phyloP scores from a whole-genome alignment of 23 tunicate genomes.

The Trididemnum nubilum region DNA sequence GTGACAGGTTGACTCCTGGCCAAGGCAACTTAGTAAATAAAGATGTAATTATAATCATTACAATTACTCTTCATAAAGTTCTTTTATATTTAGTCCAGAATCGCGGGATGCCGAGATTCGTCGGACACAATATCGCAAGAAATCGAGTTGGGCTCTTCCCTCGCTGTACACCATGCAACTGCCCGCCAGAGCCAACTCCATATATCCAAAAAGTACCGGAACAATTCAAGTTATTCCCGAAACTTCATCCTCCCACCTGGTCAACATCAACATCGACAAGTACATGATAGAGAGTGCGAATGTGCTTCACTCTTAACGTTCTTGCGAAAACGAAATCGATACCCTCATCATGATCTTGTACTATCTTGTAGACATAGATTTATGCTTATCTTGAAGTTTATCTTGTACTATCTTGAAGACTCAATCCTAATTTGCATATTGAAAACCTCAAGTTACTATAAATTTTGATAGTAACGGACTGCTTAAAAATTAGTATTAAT shows the following conservation, averaged over 20 bases:
- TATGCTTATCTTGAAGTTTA: too few relatives aligned
- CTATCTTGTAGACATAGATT: too few relatives aligned
- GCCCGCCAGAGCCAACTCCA: slow-evolving; percentile 7
- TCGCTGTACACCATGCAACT: slow-evolving; percentile 60
- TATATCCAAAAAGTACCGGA: not conserved
- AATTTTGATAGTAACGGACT: too few relatives aligned
- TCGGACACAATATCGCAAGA: slow-evolving; percentile 25
- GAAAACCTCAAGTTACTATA: too few relatives aligned
- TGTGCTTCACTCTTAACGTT: not conserved
- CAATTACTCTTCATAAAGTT: too few relatives aligned
- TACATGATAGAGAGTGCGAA: slow-evolving; percentile 11
- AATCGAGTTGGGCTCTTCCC: slow-evolving; percentile 80
- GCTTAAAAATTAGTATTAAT: too few relatives aligned
- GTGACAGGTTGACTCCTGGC: too few relatives aligned
- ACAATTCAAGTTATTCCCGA: not conserved
- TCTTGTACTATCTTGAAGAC: too few relatives aligned
- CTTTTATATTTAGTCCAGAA: not conserved
- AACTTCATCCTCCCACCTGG: slow-evolving; percentile 66
- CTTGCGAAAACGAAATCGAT: not conserved
- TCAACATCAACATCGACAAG: slow-evolving; percentile 73
- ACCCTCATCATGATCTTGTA: too few relatives aligned
- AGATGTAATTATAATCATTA: too few relatives aligned
- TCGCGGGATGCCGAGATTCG: not conserved
- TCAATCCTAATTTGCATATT: too few relatives aligned
- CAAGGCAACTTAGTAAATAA: too few relatives aligned